These are phyloP conservation scores for Falco rusticolus DNA, from an alignment of 2,797 vertebrate species.

Conservation along the genomic window DNA sequence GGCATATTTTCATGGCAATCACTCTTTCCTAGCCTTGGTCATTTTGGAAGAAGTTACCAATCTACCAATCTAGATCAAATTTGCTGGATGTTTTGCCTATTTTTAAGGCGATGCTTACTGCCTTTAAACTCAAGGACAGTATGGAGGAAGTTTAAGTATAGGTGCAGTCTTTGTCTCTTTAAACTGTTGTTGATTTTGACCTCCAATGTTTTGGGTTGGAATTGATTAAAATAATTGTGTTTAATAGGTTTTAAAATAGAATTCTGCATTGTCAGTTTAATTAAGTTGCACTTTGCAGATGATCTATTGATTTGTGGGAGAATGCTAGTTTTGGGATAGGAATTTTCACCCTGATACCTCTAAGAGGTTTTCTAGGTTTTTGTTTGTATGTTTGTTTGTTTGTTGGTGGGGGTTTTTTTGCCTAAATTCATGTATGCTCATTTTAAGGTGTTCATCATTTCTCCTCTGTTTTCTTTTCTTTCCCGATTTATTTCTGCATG, in stretches of 20 bases:
- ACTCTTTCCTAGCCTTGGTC: not conserved
- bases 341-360: not conserved
- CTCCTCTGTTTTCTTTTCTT: not conserved
- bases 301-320: not conserved
- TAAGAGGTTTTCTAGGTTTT: not conserved
- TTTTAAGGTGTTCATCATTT: not conserved
- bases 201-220: not conserved
- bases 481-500: constrained; percentile 11
- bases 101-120: not conserved
- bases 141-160: not conserved
- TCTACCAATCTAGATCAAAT: not conserved
- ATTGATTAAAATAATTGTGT: not conserved
- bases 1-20: not conserved
- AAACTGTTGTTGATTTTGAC: not conserved
- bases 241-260: not conserved
- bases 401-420: not conserved
- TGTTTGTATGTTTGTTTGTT: not conserved
- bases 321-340: not conserved
- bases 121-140: not conserved
- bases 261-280: not conserved
- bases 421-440: not conserved
- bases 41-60: not conserved
- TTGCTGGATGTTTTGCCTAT: not conserved
- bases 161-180: not conserved
- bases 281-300: not conserved